Percentiles rank a stretch among this genome's conserved stretches.
phyloP scores from a whole-genome alignment of 2,797 vertebrate genomes.

The Enteromius anoplus region DNA sequence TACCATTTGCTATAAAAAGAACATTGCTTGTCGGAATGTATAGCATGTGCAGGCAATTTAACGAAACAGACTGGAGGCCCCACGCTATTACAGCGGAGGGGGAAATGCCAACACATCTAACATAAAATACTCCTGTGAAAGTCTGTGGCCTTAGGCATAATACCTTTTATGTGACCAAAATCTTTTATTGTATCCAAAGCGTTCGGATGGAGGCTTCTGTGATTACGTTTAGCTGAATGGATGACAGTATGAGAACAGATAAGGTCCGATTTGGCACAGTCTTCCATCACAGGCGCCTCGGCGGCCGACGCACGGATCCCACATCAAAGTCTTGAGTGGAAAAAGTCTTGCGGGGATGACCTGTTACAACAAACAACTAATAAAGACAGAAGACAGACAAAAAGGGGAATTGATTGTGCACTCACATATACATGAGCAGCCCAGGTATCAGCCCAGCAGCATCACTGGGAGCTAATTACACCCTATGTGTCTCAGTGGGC shows the following conservation, averaged over 20 bases:
- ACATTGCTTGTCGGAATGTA: conserved; percentile 14
- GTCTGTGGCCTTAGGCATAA: conserved; percentile 48
- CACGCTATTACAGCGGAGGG: conserved; percentile 11
- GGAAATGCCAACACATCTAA: conserved; percentile 39
- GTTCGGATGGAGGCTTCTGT: conserved; percentile 72
- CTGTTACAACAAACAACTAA: conserved; percentile 60
- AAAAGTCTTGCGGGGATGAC: conserved; percentile 51
- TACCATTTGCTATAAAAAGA: conserved; percentile 15
- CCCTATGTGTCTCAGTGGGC: conserved; percentile 68
- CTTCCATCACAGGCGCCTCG: conserved; percentile 52
- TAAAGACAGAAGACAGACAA: conserved; percentile 45
- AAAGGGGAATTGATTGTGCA: conserved; percentile 54
- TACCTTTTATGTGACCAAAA: conserved; percentile 62
- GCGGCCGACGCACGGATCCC: conserved; percentile 48
- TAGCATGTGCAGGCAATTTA: conserved; percentile 48
- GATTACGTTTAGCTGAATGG: conserved; percentile 69
- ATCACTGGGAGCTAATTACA: conserved; percentile 56
- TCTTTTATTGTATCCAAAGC: conserved; percentile 70
- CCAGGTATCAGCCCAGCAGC: conserved; percentile 49
- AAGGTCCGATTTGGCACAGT: conserved; percentile 52
- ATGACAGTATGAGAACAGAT: conserved; percentile 45
- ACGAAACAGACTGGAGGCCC: conserved; percentile 36
- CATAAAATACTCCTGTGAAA: conserved; percentile 44
- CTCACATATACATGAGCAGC: conserved; percentile 38
- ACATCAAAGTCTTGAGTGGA: conserved; percentile 59